Conservation (phyloP, 2,797 vertebrate species). For the Urophycis tenuis region DNA sequence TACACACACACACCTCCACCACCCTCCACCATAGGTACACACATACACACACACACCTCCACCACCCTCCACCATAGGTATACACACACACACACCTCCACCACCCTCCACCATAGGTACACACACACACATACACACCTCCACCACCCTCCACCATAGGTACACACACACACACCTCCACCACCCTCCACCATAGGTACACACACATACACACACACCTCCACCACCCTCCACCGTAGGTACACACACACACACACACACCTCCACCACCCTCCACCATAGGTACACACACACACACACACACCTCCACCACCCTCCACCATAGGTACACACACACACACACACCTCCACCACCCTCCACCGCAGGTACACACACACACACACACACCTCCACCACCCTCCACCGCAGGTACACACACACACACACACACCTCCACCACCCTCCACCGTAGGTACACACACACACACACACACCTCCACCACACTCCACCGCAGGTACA, state of each 20-base stretch:
- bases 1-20: conserved; percentile 28
- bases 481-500: no score
- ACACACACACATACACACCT: conserved; percentile 25
- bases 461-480: not conserved
- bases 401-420: no score
- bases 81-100: not conserved
- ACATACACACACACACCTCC: conserved; percentile 40
- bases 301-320: conserved; percentile 51
- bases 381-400: no score
- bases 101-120: no score
- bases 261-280: no score
- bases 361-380: no score
- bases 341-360: no score
- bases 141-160: no score
- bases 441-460: conserved; percentile 42
- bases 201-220: not conserved
- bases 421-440: conserved; percentile 46
- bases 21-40: no score
- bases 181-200: conserved; percentile 49
- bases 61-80: conserved; percentile 48
- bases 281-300: conserved; percentile 6
- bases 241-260: conserved; percentile 25
- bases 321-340: conserved; percentile 32
- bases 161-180: conserved; percentile 41
- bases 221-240: no score